Conservation (phyloP, 2,113 vertebrate species). For the Strix uralensis region DNA sequence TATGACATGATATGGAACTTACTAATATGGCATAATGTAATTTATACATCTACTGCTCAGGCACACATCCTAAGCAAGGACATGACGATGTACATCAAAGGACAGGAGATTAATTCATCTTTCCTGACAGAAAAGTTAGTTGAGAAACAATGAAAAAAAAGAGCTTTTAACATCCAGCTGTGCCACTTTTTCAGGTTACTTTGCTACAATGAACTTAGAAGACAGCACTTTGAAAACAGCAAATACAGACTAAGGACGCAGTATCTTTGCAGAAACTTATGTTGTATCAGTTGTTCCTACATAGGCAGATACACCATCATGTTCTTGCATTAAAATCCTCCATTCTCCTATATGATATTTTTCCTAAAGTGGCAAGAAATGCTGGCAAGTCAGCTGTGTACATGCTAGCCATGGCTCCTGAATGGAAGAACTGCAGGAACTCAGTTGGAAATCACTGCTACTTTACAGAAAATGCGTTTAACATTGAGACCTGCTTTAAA, state of each 20-base stretch:
- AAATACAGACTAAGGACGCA: not conserved
- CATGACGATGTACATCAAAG: not conserved
- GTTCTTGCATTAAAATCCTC: not conserved
- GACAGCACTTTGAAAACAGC: not conserved
- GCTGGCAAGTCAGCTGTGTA: not conserved
- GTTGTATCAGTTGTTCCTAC: not conserved
- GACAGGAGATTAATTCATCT: not conserved
- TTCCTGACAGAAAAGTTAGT: not conserved
- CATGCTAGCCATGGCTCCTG: not conserved
- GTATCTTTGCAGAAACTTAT: not conserved
- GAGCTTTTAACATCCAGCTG: not conserved
- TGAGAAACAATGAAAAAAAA: not conserved
- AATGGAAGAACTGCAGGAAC: not conserved
- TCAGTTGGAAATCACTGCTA: not conserved
- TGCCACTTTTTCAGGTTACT: not conserved
- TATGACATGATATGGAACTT: not conserved
- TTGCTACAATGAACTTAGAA: not conserved
- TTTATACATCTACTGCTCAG: not conserved
- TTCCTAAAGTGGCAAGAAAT: not conserved
- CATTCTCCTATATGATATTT: not conserved
- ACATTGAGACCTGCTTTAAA: not conserved
- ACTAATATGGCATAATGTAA: not conserved
- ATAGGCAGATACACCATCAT: not conserved
- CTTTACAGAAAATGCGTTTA: not conserved
- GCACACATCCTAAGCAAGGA: not conserved